Evolutionary conservation across 2,797 vertebrate genomes (phyloP).

Genomic region (Helarctos malayanus): DNA sequence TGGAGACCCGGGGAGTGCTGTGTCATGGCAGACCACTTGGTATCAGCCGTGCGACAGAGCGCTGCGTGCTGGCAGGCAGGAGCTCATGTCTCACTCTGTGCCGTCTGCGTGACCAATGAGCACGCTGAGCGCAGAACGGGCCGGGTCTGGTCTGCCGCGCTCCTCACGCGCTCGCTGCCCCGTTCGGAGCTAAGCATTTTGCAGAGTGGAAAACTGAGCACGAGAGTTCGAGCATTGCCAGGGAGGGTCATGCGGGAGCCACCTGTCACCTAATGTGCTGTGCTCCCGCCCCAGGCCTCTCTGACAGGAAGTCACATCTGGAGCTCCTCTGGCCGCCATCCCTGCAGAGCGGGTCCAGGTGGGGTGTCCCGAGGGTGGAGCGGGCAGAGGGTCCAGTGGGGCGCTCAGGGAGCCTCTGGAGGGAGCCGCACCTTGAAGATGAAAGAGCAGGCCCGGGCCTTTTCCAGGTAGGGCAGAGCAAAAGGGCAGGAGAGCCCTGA

Average conservation of each 20-base stretch:
- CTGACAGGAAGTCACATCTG: neutral
- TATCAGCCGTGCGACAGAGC: fast-evolving
- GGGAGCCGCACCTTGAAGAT: neutral
- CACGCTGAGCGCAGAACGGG: neutral
- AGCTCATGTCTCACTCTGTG: fast-evolving
- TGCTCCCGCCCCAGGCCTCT: neutral
- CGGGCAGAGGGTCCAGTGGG: neutral
- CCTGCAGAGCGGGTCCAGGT: neutral
- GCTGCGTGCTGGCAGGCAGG: too few species aligned
- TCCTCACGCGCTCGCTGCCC: neutral
- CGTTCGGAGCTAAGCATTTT: fast-evolving
- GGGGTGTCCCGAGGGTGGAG: too few species aligned
- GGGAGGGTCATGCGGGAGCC: neutral
- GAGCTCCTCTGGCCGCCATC: neutral
- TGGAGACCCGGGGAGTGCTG: neutral
- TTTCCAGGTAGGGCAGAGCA: neutral
- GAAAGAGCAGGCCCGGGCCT: neutral
- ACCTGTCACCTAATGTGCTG: neutral
- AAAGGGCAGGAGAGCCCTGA: neutral
- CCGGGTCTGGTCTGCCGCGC: neutral
- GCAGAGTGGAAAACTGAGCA: neutral
- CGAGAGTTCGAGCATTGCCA: neutral
- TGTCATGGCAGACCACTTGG: fast-evolving
- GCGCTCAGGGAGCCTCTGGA: neutral
- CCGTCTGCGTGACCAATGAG: fast-evolving